phyloP scores from a whole-genome alignment of 2,113 vertebrate genomes.

The Regulus satrapa region DNA sequence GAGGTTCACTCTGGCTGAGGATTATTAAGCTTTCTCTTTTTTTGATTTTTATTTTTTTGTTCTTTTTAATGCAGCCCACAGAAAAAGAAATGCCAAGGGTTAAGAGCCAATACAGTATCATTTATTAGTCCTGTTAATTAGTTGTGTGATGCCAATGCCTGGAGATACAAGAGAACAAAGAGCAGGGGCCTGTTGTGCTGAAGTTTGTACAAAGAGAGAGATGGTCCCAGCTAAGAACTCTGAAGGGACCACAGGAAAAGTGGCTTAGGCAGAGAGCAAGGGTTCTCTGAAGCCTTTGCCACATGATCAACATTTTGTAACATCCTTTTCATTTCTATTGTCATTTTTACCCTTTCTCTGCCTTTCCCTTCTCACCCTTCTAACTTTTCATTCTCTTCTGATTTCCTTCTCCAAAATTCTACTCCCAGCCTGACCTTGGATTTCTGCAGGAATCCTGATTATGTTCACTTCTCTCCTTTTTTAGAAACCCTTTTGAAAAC shows the following conservation, averaged over 20 bases:
- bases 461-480: neutral
- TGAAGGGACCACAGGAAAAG: neutral
- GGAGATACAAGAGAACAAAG: neutral
- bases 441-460: neutral
- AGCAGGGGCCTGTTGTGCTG: neutral
- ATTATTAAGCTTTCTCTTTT: constrained; percentile 24
- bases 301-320: neutral
- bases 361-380: neutral
- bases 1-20: constrained; percentile 21
- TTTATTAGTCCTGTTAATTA: constrained; percentile 46
- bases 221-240: neutral
- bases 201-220: neutral
- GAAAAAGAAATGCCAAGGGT: constrained; percentile 35
- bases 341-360: neutral
- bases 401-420: neutral
- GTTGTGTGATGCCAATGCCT: neutral
- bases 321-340: neutral
- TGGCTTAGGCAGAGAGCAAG: neutral
- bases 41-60: neutral
- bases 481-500: constrained; percentile 37
- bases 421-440: constrained; percentile 3
- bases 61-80: neutral
- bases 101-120: neutral
- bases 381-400: neutral
- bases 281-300: neutral